Base-by-base conservation (phyloP, 2,888 invertebrate species). In the Conus canariensis region DNA sequence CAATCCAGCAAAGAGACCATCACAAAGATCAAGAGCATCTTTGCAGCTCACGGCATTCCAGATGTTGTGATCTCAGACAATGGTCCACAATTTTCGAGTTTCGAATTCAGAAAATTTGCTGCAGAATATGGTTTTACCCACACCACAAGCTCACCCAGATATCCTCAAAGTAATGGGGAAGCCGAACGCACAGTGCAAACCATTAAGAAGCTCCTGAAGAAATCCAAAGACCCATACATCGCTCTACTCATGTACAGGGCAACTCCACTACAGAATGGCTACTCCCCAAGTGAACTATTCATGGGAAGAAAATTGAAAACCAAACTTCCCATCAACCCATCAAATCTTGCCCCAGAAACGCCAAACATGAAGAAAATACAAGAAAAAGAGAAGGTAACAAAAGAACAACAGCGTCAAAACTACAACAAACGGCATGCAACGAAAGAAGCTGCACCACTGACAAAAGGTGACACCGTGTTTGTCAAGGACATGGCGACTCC, bases 271-370 rank as follows among this genome's bases (percentile, higher is more conserved):
- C 88, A 88, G 70, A 74, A 88, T 59, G 87, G 88, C 22, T 70
- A 64, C 30, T 64, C 80, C 58, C 90, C 90, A 56, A 45, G 58
- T 4, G 60, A 88, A 83, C 82, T 82, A 7, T 60, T 91, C n/a
- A 90, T 88, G 85, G 88, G 91, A 14, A 83, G 88, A 82, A n/a
- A 88, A 86, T 58, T 87, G 30, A 90, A 82, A 80, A 85, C 85
- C 25, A 64, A 45, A 22, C 10, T 90, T 16, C 88, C 88, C 12
- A 19, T 64, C 5, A 22, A 58, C 4, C 80, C 77, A 8, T 19
- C 70, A 56, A 64, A 14, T 8, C 22, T 30, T 30, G 30, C 30
- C 85, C 59, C 85, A 58, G 59, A 58, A 59, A 59, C 85, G 19
- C 85, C 56, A 56, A n/a, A 85, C 58, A 7, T 22, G 16, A 22